These are phyloP conservation scores for Calycopis cecrops DNA, from an alignment of 1,140 invertebrate genomes.

Conservation along the genomic window DNA sequence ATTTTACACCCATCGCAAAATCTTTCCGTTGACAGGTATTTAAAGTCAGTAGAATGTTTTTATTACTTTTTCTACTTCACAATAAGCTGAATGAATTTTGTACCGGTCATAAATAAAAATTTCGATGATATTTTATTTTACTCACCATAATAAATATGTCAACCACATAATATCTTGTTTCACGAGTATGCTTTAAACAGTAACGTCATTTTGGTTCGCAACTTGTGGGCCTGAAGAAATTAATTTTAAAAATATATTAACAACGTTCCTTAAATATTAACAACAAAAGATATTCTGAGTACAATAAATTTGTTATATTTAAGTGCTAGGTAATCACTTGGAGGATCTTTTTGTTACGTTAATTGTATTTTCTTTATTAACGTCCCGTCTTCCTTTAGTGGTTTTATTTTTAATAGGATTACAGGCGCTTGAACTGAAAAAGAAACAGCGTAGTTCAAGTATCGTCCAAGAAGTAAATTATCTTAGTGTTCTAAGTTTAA, in stretches of 20 bases:
- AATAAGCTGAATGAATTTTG: no score
- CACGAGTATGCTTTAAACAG: not conserved
- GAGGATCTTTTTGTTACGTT: not conserved
- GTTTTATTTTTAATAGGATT: not conserved
- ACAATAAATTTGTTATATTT: constrained; percentile 5
- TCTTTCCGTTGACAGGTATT: no score
- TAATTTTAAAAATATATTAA: constrained; percentile 10
- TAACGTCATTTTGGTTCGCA: not conserved
- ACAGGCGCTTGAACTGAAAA: not conserved
- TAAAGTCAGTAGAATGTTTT: no score
- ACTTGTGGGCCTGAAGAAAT: not conserved
- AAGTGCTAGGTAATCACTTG: constrained; percentile 5
- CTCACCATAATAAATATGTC: no score
- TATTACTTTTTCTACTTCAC: no score
- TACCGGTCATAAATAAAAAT: no score
- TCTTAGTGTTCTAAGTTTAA: no score
- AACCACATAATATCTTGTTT: not conserved
- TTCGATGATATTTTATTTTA: no score
- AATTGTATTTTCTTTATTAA: constrained; percentile 6
- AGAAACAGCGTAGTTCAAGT: no score
- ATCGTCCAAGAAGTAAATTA: no score
- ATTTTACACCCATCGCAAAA: no score
- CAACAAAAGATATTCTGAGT: not conserved
- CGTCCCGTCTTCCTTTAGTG: not conserved
- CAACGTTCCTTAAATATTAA: not conserved